Base-by-base conservation (phyloP, 2,888 invertebrate species). In the Diplolepis rosae region DNA sequence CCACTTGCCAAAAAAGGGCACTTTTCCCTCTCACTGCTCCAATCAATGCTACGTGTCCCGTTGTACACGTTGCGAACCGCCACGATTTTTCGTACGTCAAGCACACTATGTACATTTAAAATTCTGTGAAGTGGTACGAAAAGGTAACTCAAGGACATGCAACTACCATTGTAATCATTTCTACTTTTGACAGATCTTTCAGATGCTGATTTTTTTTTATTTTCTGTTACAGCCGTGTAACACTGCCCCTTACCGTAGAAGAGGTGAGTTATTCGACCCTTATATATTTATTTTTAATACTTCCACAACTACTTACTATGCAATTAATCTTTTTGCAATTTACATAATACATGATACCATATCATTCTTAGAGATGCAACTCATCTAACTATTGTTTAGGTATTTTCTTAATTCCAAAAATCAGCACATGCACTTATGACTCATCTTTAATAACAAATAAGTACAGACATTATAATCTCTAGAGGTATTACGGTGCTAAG, bases 201-300 rank as follows among this genome's bases (percentile, higher is more conserved):
- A 9, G 1, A 71, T 48, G 45, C 39, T 61, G 32, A 67, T 50
- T 66, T 69, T 68, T 45, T 50, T 18, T 81, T 88, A 82, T 84
- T 93, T 93, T 88, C 72, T 86, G 83, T 91, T 91, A 78, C 93
- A 98, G 98, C 92, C 97, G 98, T 89, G 96, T 98, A 87, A 95
- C 96, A 89, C 93, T 98, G 90, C 98, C 98, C 88, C 93, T 98
- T 90, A 96, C 97, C 85, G 98, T 98, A 83, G 97, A 98, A 91
- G 98, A 98, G 95, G 97, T 97, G 92, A 92, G 94, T 90, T 69
- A 28, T 61, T n/a, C 39, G 39, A 61, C 35, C 24, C n/a, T 22
- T 24, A 24, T 61, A 61, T 39, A 61, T 39, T 61, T 39, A 39
- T 39, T 61, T 24, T 39, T 70, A 22, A 52, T 54, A 13, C n/a